Evolutionary conservation across 2,888 invertebrate species (phyloP).

Genomic region (Lathronympha strigana): DNA sequence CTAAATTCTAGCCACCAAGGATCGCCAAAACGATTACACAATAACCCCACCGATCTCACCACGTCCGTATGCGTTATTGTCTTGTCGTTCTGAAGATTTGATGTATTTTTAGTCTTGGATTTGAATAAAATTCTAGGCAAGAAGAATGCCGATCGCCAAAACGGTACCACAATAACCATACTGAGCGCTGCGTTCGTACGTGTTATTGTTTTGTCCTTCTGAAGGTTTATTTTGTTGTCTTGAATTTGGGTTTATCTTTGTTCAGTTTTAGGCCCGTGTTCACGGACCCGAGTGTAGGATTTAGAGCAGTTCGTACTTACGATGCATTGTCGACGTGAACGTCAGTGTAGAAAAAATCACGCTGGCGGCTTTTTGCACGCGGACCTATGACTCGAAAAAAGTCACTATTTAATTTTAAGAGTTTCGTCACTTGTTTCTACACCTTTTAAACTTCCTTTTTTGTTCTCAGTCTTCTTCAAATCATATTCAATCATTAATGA

Average conservation of each 20-base stretch:
- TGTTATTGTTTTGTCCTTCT: constrained; percentile 57
- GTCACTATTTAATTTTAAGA: constrained; percentile 1
- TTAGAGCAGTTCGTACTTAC: constrained; percentile 16
- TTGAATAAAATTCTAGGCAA: constrained; percentile 39
- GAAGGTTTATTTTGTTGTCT: constrained; percentile 52
- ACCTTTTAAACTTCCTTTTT: neutral
- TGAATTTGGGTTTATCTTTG: constrained; percentile 26
- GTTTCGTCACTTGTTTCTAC: constrained; percentile 3
- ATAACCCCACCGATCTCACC: constrained; percentile 49
- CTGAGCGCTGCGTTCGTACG: constrained; percentile 46
- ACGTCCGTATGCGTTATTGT: constrained; percentile 53
- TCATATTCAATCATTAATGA: constrained; percentile 53
- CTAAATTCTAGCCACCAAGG: constrained; percentile 44
- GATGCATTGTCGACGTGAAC: constrained; percentile 9
- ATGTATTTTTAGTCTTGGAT: constrained; percentile 43
- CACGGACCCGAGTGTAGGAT: constrained; percentile 46
- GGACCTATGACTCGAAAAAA: constrained; percentile 39
- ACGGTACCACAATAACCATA: constrained; percentile 54
- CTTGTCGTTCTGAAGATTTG: constrained; percentile 55
- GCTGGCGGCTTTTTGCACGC: constrained; percentile 38
- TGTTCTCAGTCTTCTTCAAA: constrained; percentile 18
- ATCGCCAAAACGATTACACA: constrained; percentile 57
- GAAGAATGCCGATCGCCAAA: constrained; percentile 53
- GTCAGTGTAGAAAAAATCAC: neutral
- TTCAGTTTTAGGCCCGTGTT: constrained; percentile 46